Percentiles rank a stretch among this genome's conserved stretches.
These are phyloP conservation scores for Chloroclysta siterata DNA, from an alignment of 2,888 invertebrate species.

Conservation along the genomic window DNA sequence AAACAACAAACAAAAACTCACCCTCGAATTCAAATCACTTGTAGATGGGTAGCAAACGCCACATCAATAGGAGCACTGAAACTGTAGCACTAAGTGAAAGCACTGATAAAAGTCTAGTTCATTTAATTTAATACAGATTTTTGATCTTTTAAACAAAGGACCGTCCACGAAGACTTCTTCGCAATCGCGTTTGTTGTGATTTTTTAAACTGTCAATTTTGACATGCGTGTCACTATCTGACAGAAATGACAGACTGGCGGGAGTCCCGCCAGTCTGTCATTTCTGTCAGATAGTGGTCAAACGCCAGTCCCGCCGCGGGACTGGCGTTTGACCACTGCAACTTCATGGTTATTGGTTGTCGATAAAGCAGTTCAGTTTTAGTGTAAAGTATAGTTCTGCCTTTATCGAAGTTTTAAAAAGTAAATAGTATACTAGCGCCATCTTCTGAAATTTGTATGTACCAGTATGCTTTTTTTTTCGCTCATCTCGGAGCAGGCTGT, in stretches of 20 bases:
- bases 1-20: slow-evolving; percentile 21
- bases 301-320: no score
- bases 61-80: slow-evolving; percentile 7
- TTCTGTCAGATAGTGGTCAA: no score
- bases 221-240: no score
- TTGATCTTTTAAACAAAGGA: slow-evolving; percentile 4
- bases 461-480: no score
- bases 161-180: background rate
- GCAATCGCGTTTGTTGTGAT: slow-evolving; percentile 24
- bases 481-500: no score
- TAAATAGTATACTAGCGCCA: background rate
- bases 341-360: slow-evolving; percentile 8
- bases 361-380: slow-evolving; percentile 10
- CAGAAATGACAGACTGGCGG: no score
- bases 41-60: background rate
- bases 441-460: background rate
- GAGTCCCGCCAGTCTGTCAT: no score
- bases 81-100: background rate
- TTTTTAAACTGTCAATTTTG: slow-evolving; percentile 3
- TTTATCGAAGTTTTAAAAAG: background rate
- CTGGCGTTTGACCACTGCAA: no score
- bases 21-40: slow-evolving; percentile 14
- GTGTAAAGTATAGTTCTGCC: background rate
- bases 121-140: slow-evolving; percentile 16
- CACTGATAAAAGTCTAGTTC: slow-evolving; percentile 8